A percentile compares a stretch with the other conserved stretches of the same genome.
Evolutionary conservation across 2,888 invertebrate species (phyloP).

Genomic region (Liodrosophila aerea): DNA sequence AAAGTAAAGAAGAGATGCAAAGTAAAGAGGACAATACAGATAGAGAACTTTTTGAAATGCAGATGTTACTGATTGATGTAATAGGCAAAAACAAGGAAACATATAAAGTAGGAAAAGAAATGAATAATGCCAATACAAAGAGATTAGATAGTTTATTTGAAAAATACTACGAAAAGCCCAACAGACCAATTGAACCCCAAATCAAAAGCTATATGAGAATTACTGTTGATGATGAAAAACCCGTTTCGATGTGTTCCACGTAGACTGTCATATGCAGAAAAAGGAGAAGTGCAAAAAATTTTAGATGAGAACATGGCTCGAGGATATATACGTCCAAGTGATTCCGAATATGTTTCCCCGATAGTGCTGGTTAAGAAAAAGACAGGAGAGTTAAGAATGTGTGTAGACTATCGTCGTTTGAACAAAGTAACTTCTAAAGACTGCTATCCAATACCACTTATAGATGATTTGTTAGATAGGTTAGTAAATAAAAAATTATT

Average conservation of each 20-base stretch:
- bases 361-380: slow-evolving; percentile 20
- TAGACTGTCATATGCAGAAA: slow-evolving; percentile 7
- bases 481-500: slow-evolving; percentile 6
- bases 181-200: neutral
- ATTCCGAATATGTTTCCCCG: slow-evolving; percentile 19
- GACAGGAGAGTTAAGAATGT: slow-evolving; percentile 14
- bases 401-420: slow-evolving; percentile 10
- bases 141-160: neutral
- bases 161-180: slow-evolving; percentile 7
- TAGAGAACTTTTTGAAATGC: too few relatives aligned
- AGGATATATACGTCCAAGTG: slow-evolving; percentile 8
- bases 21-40: too few relatives aligned
- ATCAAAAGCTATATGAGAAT: slow-evolving; percentile 11
- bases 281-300: slow-evolving; percentile 1
- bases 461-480: slow-evolving; percentile 15
- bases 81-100: neutral
- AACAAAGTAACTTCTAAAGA: slow-evolving; percentile 13
- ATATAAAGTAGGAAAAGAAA: neutral
- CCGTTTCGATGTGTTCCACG: slow-evolving; percentile 6
- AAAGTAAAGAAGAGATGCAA: too few relatives aligned
- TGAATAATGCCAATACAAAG: too few relatives aligned
- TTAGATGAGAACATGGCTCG: slow-evolving; percentile 5
- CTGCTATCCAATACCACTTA: slow-evolving; percentile 23
- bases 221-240: slow-evolving; percentile 3
- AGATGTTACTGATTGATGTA: too few relatives aligned